Evolutionary conservation across 2,888 invertebrate genomes (phyloP), one percentile per base, ranked within the genome.

Genomic region (Brenthis daphne): DNA sequence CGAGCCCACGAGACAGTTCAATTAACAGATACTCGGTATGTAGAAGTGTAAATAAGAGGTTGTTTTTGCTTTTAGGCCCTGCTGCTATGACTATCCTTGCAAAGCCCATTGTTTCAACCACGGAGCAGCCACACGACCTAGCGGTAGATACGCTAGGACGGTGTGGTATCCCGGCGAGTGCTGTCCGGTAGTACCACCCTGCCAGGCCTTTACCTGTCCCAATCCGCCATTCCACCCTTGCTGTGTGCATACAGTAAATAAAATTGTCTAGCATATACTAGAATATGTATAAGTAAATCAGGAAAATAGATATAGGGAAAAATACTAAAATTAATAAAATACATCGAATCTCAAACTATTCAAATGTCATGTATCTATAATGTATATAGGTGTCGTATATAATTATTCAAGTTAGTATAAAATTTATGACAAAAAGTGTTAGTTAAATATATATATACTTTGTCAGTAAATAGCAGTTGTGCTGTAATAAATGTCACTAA

Each of bases 91-190:
- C 69, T 88, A 75, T 65, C 93, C 92, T 0, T 93, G 93, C 77
- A 92, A 88, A 73, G 93, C 93, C 4, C 79, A 92, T 73, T 93
- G 93, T 77, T 92, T 90, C 79, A 90, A 90, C 79, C 90, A 91
- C 78, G 90, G 88, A 8, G 88, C 89, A 0, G 85, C 85, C 70
- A 91, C 89, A 0, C 80, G 92, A 13, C 90, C 92, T 0, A 91
- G 90, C 43, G 93, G 92, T 2, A 83, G 87, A 65, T 93, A 92
- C 76, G 88, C 89, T 0, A 84, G 90, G 20, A 89, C 89, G 0
- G 87, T 87, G 3, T 89, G 89, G 88, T 93, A 87, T 72, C 93
- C 92, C 1, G 93, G 93, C 64, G 91, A 92, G 56, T 90, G 90
- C 73, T 80, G 81, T 57, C 89, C 91, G 1, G 74, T 69, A 6